phyloP scores from a whole-genome alignment of 2,888 invertebrate genomes.

The Tetranychus truncatus region DNA sequence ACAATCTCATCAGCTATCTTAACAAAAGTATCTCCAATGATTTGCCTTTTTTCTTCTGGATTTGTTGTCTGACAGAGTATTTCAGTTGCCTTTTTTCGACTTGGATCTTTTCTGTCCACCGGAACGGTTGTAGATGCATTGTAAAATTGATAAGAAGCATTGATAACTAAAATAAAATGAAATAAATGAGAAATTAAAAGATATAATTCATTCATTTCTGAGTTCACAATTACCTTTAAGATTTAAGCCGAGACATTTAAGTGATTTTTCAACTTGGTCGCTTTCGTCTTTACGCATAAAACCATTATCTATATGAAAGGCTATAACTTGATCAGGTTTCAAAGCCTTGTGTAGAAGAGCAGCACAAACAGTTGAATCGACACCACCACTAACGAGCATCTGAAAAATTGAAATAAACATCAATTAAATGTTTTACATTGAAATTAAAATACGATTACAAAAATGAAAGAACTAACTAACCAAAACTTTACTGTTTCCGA shows the following conservation, averaged over 20 bases:
- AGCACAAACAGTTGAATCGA: slow-evolving; percentile 98
- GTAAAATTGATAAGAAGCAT: slow-evolving; percentile 40
- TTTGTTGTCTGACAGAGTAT: slow-evolving; percentile 65
- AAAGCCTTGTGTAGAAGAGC: slow-evolving; percentile 79
- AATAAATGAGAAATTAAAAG: slow-evolving; percentile 1
- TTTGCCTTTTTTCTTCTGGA: slow-evolving; percentile 93
- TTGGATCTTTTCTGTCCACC: slow-evolving; percentile 39
- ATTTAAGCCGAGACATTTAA: slow-evolving; percentile 61
- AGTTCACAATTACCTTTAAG: slow-evolving; percentile 39
- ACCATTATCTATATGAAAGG: slow-evolving; percentile 94
- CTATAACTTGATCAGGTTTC: slow-evolving; percentile 55
- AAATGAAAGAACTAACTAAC: slow-evolving; percentile 48
- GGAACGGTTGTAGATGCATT: slow-evolving; percentile 60
- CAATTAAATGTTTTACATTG: too few species aligned
- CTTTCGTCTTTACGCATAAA: slow-evolving; percentile 96
- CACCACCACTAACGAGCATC: slow-evolving; percentile 75
- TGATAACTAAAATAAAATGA: slow-evolving; percentile 34
- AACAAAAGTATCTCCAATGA: slow-evolving; percentile 88
- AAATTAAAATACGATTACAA: too few species aligned
- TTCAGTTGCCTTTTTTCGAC: slow-evolving; percentile 50
- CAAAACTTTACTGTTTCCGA: slow-evolving; percentile 77
- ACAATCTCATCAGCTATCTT: slow-evolving; percentile 71
- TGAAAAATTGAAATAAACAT: slow-evolving; percentile 8
- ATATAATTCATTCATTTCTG: slow-evolving; percentile 14
- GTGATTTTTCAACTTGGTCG: slow-evolving; percentile 60